phyloP scores from a whole-genome alignment of 2,888 invertebrate genomes.

The Mimas tiliae region DNA sequence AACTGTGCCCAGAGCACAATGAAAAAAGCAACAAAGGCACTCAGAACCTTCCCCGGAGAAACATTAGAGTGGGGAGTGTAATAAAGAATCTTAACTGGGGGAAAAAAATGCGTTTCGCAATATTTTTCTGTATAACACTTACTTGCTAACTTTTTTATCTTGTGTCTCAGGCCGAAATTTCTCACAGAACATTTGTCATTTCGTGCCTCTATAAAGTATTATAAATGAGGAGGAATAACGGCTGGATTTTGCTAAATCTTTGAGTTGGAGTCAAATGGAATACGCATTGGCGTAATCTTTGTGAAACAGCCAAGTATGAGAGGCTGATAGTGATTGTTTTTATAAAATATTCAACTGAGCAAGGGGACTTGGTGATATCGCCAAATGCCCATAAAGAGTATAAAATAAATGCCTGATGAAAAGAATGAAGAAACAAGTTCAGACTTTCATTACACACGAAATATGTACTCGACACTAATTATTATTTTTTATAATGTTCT shows the following conservation, averaged over 20 bases:
- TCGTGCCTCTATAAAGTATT: conserved; percentile 19
- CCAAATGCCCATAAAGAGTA: too few species aligned
- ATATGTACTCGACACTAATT: too few species aligned
- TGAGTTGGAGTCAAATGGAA: not conserved
- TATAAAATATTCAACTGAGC: too few species aligned
- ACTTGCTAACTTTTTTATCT: conserved; percentile 24
- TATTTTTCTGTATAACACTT: conserved; percentile 29
- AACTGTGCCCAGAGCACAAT: conserved; percentile 13
- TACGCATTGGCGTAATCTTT: conserved; percentile 19
- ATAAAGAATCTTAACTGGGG: conserved; percentile 39
- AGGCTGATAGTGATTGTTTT: not conserved
- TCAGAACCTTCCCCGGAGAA: conserved; percentile 31
- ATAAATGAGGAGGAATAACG: conserved; percentile 18
- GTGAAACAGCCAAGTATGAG: conserved; percentile 1
- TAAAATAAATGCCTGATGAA: too few species aligned
- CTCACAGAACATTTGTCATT: conserved; percentile 20
- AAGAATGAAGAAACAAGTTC: too few species aligned
- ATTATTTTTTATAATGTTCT: too few species aligned
- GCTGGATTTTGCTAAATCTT: conserved; percentile 18
- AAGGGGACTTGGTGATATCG: too few species aligned
- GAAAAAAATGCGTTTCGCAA: conserved; percentile 34
- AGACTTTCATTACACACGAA: too few species aligned
- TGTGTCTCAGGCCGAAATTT: conserved; percentile 18
- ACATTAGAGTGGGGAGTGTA: conserved; percentile 36
- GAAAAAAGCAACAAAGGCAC: conserved; percentile 30